Base-by-base conservation (phyloP, 2,888 invertebrate genomes). In the Rhagium mordax region DNA sequence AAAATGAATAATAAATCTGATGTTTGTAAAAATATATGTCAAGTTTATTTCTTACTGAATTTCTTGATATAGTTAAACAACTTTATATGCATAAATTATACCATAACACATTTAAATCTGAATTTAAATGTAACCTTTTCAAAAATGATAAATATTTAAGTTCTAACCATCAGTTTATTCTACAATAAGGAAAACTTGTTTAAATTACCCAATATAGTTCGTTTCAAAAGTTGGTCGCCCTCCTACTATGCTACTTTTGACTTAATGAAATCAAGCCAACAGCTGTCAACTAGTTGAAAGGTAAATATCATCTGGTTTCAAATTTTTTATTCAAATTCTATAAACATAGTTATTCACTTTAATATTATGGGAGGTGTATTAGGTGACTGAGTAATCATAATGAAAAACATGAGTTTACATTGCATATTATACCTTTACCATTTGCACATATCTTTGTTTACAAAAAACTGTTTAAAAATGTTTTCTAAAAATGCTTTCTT, bases 111-210 rank as follows among this genome's bases (percentile, higher is more conserved):
- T 15, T n/a, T 24, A 49, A 47, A 41, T 41, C 33, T 18, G n/a
- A 61, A 48, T 62, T 41, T 62, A 62, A 48, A 48, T 13, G 4
- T 62, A 64, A 64, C 62, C 62, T 64, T 64, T 64, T 49, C 47
- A 64, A 64, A 64, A n/a, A 64, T 48, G 16, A 48, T 16, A 49
- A 47, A 48, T 41, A 21, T 47, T 33, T 33, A 64, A 47, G 13
- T 49, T 18, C 24, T 18, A 20, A n/a, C n/a, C 13, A 41, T 3
- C n/a, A 41, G 41, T 41, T n/a, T 41, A 41, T 41, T 41, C n/a
- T n/a, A n/a, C n/a, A 41, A 41, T 41, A 41, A 41, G 41, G 41
- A 41, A 41, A 15, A n/a, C 41, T 1, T 41, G 41, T 41, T 10
- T 41, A 3, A 15, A 41, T 41, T 41, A n/a, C 41, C 5, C 4